Evolutionary conservation across 92 coral and sea anemone genomes (phyloP).

Genomic region (Desmophyllum pertusum): DNA sequence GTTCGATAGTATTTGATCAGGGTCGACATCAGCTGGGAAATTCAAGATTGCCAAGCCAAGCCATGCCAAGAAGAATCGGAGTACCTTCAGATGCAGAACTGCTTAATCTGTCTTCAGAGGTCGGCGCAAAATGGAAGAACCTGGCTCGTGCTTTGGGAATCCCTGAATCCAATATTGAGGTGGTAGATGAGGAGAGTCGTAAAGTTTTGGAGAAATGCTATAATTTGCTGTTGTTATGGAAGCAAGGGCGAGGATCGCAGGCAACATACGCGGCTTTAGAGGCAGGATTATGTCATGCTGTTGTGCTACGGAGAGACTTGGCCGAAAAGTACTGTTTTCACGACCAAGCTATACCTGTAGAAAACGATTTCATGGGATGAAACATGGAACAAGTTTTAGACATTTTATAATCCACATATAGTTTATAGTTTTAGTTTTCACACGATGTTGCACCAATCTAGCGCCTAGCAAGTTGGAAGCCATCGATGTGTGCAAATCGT

Average conservation of each 20-base stretch:
- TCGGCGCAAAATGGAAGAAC: constrained; percentile 49
- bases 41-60: too few species aligned
- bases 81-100: constrained; percentile 39
- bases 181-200: constrained; percentile 38
- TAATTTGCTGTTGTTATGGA: constrained; percentile 35
- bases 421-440: not conserved
- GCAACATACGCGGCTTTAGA: constrained; percentile 37
- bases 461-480: not conserved
- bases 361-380: constrained; percentile 31
- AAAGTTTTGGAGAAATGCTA: constrained; percentile 44
- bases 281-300: constrained; percentile 46
- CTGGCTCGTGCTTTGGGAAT: constrained; percentile 46
- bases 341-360: constrained; percentile 11
- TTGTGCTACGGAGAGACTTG: constrained; percentile 45
- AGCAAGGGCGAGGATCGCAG: constrained; percentile 27
- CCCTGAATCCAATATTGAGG: constrained; percentile 39
- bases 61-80: constrained; percentile 33
- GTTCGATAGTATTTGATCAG: not conserved
- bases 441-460: too few species aligned
- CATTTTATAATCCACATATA: not conserved
- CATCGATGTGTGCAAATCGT: too few species aligned
- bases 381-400: not conserved
- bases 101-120: constrained; percentile 28
- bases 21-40: too few species aligned
- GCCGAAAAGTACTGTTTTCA: constrained; percentile 49